Evolutionary conservation across 1,140 invertebrate genomes (phyloP).

Genomic region (Caenorhabditis remanei): DNA sequence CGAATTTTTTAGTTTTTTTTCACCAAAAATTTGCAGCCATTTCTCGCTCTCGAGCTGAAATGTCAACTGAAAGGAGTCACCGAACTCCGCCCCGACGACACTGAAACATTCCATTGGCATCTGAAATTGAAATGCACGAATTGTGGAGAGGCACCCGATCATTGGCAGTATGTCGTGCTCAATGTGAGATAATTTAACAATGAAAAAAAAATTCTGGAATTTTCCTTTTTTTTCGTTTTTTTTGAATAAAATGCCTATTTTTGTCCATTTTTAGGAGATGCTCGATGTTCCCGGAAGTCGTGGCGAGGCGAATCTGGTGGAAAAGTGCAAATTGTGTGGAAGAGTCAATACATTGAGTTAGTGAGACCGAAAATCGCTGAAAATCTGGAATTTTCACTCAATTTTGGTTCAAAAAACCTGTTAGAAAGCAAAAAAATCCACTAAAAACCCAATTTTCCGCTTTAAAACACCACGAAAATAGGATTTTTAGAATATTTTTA

Average conservation of each 20-base stretch:
- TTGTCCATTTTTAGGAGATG: conserved; percentile 63
- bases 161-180: conserved; percentile 63
- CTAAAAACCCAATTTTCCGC: no score
- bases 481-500: no score
- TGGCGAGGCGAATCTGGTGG: conserved; percentile 85
- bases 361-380: conserved; percentile 71
- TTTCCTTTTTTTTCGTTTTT: background rate
- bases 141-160: conserved; percentile 62
- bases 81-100: conserved; percentile 55
- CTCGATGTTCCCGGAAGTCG: conserved; percentile 81
- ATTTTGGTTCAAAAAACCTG: no score
- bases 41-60: conserved; percentile 61
- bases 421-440: no score
- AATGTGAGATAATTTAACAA: conserved; percentile 22
- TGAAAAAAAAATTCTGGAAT: no score
- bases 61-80: conserved; percentile 61
- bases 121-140: conserved; percentile 65
- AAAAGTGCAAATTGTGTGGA: conserved; percentile 90
- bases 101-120: conserved; percentile 62
- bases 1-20: no score
- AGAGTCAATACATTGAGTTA: conserved; percentile 87
- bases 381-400: background rate
- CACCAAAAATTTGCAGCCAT: conserved; percentile 55
- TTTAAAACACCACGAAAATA: no score
- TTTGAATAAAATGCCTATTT: background rate